Percentiles rank a stretch among this genome's conserved stretches.
Evolutionary conservation across 2,888 invertebrate species (phyloP).

Genomic region (Lamellibrachia satsuma): DNA sequence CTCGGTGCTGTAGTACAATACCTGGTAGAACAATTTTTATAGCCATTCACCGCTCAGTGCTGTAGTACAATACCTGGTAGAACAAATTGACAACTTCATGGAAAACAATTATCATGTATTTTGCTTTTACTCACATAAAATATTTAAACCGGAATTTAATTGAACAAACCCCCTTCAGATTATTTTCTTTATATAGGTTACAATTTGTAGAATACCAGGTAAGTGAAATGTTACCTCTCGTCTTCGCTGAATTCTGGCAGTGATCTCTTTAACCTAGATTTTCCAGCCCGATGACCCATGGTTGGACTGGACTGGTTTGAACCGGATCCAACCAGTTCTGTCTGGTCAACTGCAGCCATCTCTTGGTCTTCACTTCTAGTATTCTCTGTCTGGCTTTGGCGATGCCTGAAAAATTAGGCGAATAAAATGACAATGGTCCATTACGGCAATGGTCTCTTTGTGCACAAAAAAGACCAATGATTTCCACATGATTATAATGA

Average conservation of each 20-base stretch:
- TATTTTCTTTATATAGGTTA: too few relatives aligned
- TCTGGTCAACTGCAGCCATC: background rate
- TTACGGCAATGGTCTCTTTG: background rate
- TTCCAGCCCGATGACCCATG: constrained; percentile 8
- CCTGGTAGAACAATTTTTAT: too few relatives aligned
- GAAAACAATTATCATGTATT: background rate
- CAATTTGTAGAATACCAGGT: too few relatives aligned
- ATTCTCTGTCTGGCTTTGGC: background rate
- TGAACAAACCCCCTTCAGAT: background rate
- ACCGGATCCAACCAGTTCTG: background rate
- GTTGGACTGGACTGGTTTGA: constrained; percentile 21
- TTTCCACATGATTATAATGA: too few relatives aligned
- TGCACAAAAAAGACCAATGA: too few relatives aligned
- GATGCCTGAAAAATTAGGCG: background rate
- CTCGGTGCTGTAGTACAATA: too few relatives aligned
- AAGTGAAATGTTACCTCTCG: background rate
- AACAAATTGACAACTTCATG: too few relatives aligned
- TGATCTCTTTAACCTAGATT: background rate
- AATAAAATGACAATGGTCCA: background rate
- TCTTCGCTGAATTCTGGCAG: constrained; percentile 18
- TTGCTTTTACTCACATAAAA: background rate
- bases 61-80: too few relatives aligned
- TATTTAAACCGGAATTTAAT: background rate
- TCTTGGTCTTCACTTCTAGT: background rate
- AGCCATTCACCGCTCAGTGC: too few relatives aligned